A percentile compares a stretch with the other conserved stretches of the same genome.
Conservation (phyloP, 2,113 vertebrate genomes). For the Rutilus rutilus region DNA sequence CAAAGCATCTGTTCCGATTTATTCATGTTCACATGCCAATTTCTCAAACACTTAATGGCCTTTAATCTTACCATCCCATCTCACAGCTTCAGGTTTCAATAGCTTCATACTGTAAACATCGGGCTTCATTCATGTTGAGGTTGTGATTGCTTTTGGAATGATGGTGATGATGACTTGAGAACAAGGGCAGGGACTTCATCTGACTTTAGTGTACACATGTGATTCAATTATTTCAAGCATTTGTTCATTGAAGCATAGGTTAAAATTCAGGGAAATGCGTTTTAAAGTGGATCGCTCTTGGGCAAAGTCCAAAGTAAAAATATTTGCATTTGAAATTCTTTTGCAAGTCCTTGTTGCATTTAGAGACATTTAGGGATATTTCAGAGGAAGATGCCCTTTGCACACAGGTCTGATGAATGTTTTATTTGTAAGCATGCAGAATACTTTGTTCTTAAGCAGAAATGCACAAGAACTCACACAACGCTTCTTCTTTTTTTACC, state of each 20-base stretch:
- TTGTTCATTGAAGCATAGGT: slow-evolving; percentile 12
- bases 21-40: neutral
- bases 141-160: neutral
- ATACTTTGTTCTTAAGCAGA: neutral
- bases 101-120: neutral
- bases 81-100: slow-evolving; percentile 7
- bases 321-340: neutral
- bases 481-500: neutral
- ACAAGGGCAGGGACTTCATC: slow-evolving; percentile 14
- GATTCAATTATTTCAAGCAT: neutral
- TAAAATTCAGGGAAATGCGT: neutral
- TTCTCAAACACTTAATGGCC: neutral
- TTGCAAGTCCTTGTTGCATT: neutral
- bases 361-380: neutral
- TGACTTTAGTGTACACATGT: neutral
- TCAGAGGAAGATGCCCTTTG: neutral
- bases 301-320: neutral
- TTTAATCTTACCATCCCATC: slow-evolving; percentile 1
- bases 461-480: neutral
- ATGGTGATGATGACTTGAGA: neutral
- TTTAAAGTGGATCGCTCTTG: neutral
- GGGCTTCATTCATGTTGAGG: neutral
- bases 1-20: neutral
- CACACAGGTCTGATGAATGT: neutral
- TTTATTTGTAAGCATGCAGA: slow-evolving; percentile 9